Evolutionary conservation across 2,797 vertebrate species (phyloP).

Genomic region (Parotocinclus haroldoi): DNA sequence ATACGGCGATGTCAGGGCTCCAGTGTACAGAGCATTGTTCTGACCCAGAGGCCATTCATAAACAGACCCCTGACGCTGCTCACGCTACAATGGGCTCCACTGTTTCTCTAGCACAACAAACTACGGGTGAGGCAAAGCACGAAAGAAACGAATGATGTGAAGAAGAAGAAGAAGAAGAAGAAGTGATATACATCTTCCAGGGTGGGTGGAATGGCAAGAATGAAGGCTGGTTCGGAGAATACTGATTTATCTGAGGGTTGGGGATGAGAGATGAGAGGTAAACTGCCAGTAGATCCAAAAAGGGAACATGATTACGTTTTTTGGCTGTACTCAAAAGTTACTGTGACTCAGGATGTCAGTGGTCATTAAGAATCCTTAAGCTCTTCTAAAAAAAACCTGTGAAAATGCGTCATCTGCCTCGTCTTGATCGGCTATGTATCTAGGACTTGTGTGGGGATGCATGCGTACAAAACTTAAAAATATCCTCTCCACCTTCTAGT

Average conservation of each 20-base stretch:
- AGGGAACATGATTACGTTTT: slow-evolving; percentile 15
- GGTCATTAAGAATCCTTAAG: neutral
- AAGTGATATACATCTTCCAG: slow-evolving; percentile 42
- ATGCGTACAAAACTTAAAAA: no score
- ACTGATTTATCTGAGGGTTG: slow-evolving; percentile 31
- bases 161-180: slow-evolving; percentile 30
- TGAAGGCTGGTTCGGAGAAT: slow-evolving; percentile 45
- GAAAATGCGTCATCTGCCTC: slow-evolving; percentile 8
- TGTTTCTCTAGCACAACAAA: slow-evolving; percentile 62
- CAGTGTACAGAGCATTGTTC: slow-evolving; percentile 76
- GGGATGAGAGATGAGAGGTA: neutral
- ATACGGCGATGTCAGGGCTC: slow-evolving; percentile 64
- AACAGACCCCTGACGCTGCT: slow-evolving; percentile 57
- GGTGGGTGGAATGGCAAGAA: slow-evolving; percentile 48
- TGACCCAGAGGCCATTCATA: slow-evolving; percentile 71
- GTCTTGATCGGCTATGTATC: neutral
- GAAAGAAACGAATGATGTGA: slow-evolving; percentile 21
- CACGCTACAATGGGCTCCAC: slow-evolving; percentile 58
- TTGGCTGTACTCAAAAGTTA: slow-evolving; percentile 12
- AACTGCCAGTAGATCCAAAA: slow-evolving; percentile 18
- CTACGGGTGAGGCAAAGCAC: slow-evolving; percentile 60
- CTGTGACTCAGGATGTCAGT: slow-evolving; percentile 27
- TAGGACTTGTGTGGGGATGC: no score
- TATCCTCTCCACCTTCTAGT: no score
- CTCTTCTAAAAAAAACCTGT: slow-evolving; percentile 4